Evolutionary conservation across 2,888 invertebrate species (phyloP).

Genomic region (Frankliniella intonsa): DNA sequence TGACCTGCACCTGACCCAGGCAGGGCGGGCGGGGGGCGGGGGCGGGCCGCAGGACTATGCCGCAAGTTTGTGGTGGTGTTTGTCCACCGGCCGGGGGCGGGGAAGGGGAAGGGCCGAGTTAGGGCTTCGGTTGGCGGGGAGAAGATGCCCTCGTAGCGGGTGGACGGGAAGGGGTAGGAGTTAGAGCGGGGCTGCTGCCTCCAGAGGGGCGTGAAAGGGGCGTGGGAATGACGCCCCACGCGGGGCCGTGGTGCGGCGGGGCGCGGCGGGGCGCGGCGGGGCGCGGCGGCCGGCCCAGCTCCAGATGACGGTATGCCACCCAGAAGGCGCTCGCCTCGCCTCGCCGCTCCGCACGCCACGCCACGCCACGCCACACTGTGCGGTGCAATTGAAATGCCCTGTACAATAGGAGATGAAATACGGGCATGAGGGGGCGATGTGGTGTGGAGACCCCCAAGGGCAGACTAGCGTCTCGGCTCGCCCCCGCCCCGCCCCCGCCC

Average conservation of each 20-base stretch:
- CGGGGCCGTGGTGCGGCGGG: background rate
- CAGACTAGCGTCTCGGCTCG: background rate
- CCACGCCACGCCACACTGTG: background rate
- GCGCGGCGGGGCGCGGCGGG: background rate
- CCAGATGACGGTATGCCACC: conserved; percentile 18
- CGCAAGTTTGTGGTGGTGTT: conserved; percentile 13
- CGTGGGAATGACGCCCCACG: background rate
- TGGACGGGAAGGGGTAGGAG: background rate
- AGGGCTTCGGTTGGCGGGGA: background rate
- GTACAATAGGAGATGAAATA: conserved; percentile 23
- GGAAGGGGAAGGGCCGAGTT: background rate
- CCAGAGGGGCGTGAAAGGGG: background rate
- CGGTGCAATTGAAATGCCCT: conserved; percentile 9
- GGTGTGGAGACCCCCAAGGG: background rate
- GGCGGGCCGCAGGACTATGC: background rate
- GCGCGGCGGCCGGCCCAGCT: background rate
- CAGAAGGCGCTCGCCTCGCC: conserved; percentile 2
- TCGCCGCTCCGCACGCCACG: background rate
- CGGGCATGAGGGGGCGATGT: background rate
- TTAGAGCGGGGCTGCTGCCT: background rate
- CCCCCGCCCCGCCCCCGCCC: background rate
- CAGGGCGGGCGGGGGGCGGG: background rate
- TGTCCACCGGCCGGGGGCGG: background rate
- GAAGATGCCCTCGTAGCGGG: background rate
- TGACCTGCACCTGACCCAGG: background rate